These are phyloP conservation scores for Canis aureus DNA, from an alignment of 2,113 vertebrate genomes.

Conservation along the genomic window DNA sequence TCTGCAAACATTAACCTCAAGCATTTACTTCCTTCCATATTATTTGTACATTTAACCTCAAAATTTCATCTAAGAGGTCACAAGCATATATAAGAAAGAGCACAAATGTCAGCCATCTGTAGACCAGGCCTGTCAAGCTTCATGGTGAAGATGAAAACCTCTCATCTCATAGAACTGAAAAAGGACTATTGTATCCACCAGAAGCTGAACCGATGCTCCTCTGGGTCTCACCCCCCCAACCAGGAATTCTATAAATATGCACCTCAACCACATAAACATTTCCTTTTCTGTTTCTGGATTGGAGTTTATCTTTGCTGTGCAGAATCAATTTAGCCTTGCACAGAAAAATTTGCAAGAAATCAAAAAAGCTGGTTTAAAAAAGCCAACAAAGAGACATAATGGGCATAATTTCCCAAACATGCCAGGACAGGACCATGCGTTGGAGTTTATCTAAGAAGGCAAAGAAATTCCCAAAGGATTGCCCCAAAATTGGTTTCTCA, in stretches of 20 bases:
- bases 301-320: conserved; percentile 69
- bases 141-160: conserved; percentile 66
- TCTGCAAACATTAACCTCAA: conserved; percentile 73
- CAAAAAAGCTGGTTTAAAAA: conserved; percentile 54
- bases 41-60: conserved; percentile 78
- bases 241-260: conserved; percentile 67
- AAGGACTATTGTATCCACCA: not conserved
- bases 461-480: conserved; percentile 12
- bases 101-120: conserved; percentile 80
- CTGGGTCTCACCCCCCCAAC: not conserved
- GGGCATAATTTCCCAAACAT: not conserved
- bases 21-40: conserved; percentile 78
- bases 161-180: conserved; percentile 55
- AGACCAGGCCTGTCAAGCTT: conserved; percentile 68
- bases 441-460: conserved; percentile 52
- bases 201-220: not conserved
- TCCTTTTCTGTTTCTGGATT: conserved; percentile 75
- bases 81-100: conserved; percentile 75
- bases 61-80: conserved; percentile 80
- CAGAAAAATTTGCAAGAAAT: conserved; percentile 60
- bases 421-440: not conserved
- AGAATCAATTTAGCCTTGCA: conserved; percentile 53
- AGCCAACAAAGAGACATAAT: conserved; percentile 39
- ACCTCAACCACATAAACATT: conserved; percentile 65
- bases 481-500: not conserved